A percentile compares a stretch with the other conserved stretches of the same genome.
Conservation (phyloP, 2,888 invertebrate genomes). For the Physocephala rufipes region DNA sequence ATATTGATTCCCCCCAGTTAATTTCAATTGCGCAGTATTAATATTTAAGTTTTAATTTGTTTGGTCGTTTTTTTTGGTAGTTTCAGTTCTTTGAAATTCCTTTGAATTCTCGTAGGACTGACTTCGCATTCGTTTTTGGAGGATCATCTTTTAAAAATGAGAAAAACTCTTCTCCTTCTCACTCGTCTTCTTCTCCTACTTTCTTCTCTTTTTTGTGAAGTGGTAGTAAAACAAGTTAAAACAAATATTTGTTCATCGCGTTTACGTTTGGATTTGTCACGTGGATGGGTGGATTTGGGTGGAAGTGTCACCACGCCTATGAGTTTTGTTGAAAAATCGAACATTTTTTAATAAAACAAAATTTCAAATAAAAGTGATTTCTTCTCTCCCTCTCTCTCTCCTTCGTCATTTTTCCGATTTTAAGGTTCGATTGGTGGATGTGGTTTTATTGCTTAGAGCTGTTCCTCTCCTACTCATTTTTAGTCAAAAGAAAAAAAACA, state of each 20-base stretch:
- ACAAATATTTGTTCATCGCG: slow-evolving; percentile 32
- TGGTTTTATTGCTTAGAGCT: background rate
- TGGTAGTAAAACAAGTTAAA: slow-evolving; percentile 29
- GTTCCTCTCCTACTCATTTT: background rate
- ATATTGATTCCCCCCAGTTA: too few relatives aligned
- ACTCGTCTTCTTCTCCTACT: background rate
- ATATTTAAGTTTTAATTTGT: background rate
- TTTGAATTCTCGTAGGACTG: slow-evolving; percentile 35
- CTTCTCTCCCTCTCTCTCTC: background rate
- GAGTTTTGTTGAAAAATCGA: slow-evolving; percentile 30
- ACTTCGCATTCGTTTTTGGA: slow-evolving; percentile 21
- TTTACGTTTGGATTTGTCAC: background rate
- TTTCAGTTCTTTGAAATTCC: slow-evolving; percentile 15
- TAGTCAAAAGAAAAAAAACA: too few relatives aligned
- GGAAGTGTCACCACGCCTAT: slow-evolving; percentile 21
- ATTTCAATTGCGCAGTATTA: background rate
- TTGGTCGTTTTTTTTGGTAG: background rate
- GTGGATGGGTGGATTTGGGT: slow-evolving; percentile 7
- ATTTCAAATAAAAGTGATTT: background rate
- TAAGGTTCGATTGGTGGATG: background rate
- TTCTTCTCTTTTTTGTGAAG: background rate
- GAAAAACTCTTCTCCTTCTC: background rate
- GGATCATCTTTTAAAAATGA: background rate
- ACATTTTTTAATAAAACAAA: slow-evolving; percentile 16
- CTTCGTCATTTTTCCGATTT: background rate